Base-by-base conservation (phyloP, 2,888 invertebrate genomes). In the Cerceris ruficornis region DNA sequence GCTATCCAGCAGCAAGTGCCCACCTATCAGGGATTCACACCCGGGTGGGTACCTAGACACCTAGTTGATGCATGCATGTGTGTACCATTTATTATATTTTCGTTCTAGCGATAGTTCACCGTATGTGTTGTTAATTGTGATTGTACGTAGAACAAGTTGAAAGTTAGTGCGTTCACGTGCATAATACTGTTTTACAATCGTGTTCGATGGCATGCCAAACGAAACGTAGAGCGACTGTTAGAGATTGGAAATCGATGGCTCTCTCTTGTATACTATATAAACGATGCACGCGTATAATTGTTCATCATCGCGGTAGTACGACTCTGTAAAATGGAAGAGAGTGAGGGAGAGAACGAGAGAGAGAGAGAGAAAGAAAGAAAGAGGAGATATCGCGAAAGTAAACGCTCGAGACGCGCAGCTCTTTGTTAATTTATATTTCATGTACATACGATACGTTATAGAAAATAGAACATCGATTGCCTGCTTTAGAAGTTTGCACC, bases 21-120 rank as follows among this genome's bases (percentile, higher is more conserved):
- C 90, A 91, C 92, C 90, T 92, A 91, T 88, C 92, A 92, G 89
- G 92, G 92, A 92, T 92, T 92, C 88, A 92, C 92, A 91, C 92
- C 92, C 90, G 92, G 92, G 92, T 92, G 92, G 91, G 92, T 92
- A 92, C 91, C 90, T 91, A 91, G 90, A 91, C 91, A 91, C 86
- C 91, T 92, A 91, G 90, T 91, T 90, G 90, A 92, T 92, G 91
- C 92, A 91, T 91, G 91, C 92, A 92, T 90, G 91, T 92, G 91
- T 90, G 92, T 92, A 90, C 90, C 90, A 89, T 85, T 90, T 89
- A 88, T 89, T 90, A 88, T 82, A 87, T 85, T 78, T 83, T 80
- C 82, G 76, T 87, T 84, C 68, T 80, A 78, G 72, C 57, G n/a
- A 77, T 76, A 73, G 70, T 71, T 14, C 61, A 54, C 64, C 52